Evolutionary conservation across 2,888 invertebrate species (phyloP), one percentile per base, ranked within the genome.

Genomic region (Lymantria dispar): DNA sequence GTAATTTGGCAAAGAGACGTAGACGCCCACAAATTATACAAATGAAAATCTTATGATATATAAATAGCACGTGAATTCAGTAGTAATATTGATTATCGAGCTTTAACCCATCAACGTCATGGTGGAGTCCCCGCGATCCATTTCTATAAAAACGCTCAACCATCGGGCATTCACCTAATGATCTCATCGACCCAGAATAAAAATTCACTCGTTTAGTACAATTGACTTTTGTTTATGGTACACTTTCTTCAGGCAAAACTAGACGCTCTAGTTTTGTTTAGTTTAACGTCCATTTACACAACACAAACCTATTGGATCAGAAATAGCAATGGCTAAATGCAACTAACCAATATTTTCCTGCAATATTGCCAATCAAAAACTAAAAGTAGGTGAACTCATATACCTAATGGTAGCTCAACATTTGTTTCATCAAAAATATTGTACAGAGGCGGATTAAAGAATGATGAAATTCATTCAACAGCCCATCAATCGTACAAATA

Each of bases 161-260:
- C 70, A 70, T 47, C 82, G 87, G 87, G 75, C 89, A 68, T 89
- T 89, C 88, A 89, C 86, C 88, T 76, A 78, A 78, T 90, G 89
- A 90, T 85, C 83, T 89, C 89, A 90, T 84, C 85, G 87, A 64
- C 78, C 84, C 76, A 83, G 81, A 87, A 86, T 84, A 87, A 87
- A 87, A 87, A 81, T 72, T 82, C 74, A 74, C 78, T 80, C 77
- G 83, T 82, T 85, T 82, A 80, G 80, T 82, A 74, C 87, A 88
- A 88, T 88, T 85, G 87, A 80, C 80, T 85, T 47, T 81, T 80
- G 83, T 85, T 83, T 86, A 85, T 85, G 71, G 80, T 72, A 76
- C 80, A 77, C 83, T 87, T 87, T 87, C 85, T 80, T 33, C 76
- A 67, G 73, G 62, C 77, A 74, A 78, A 79, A 73, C 79, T 81